Evolutionary conservation across 2,797 vertebrate species (phyloP).

Genomic region (Enteromius afrohamiltoni): DNA sequence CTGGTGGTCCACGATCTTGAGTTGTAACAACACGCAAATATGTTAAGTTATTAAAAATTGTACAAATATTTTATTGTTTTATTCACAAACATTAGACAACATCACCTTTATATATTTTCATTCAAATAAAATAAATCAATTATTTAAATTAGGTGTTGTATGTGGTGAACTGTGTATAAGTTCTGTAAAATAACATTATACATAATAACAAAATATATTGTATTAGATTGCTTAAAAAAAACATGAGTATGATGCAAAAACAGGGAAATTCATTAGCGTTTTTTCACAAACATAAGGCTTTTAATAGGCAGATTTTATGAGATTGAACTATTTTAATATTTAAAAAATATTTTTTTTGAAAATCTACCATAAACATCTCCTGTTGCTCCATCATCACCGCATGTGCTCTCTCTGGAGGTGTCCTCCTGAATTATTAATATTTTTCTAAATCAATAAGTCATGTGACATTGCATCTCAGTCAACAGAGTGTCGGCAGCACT

Average conservation of each 20-base stretch:
- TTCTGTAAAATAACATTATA: neutral
- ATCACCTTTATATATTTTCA: neutral
- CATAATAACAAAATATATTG: no score
- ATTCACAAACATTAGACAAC: neutral
- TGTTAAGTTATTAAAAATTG: neutral
- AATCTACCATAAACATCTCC: slow-evolving; percentile 17
- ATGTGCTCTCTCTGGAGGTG: slow-evolving; percentile 13
- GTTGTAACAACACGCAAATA: neutral
- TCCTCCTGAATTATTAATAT: slow-evolving; percentile 33
- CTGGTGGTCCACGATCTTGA: neutral
- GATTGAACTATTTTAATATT: neutral
- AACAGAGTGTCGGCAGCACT: neutral
- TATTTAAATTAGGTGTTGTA: no score
- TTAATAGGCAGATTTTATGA: no score
- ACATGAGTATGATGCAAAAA: neutral
- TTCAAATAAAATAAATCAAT: neutral
- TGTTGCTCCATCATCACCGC: slow-evolving; percentile 11
- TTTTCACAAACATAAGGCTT: no score
- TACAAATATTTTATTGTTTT: no score
- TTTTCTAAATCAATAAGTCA: slow-evolving; percentile 29
- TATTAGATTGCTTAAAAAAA: neutral
- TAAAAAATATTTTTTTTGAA: neutral
- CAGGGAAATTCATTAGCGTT: no score
- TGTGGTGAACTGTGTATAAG: neutral
- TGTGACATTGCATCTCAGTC: slow-evolving; percentile 23